Base-by-base conservation (phyloP, 2,113 vertebrate genomes). In the Melanerpes formicivorus region DNA sequence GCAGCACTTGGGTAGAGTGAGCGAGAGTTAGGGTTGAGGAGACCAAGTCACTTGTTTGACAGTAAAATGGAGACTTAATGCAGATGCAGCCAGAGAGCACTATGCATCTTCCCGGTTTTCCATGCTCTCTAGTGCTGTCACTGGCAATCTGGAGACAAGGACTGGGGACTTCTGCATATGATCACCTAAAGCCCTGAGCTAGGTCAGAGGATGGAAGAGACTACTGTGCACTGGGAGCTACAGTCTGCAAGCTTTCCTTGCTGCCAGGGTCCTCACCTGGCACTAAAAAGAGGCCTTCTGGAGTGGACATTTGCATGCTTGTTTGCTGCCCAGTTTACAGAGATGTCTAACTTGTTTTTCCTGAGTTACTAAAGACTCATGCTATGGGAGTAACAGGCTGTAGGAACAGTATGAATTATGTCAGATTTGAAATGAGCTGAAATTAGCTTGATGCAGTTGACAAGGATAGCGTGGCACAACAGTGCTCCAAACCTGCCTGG, bases 381-480 rank as follows among this genome's bases (percentile, higher is more conserved):
- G 73, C 76, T 54, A 62, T 25, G 48, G 76, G 71, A 34, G 27
- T 44, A 80, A 73, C 21, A 85, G 60, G 30, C 75, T 87, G 13
- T 84, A 90, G 88, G 84, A 95, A 90, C 10, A 93, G 60, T 42
- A 82, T 48, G 78, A 58, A 37, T 94, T 79, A 42, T 88, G 63
- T 58, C 81, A 84, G n/a, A 34, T 90, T 87, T 87, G 50, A 87
- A 92, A 89, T 77, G 18, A 91, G 58, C 72, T 93, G 86, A 83
- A 91, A 80, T 95, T 62, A 91, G 62, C 67, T 84, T 32, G 40
- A 70, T 80, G 81, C 16, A 25, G 30, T 50, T 85, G 79, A 88
- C 85, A 85, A 83, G 62, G 78, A 40, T 10, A 76, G 55, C 71
- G 48, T 80, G 63, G 91, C 71, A 81, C 16, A 73, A 79, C 76